Evolutionary conservation across 2,888 invertebrate genomes (phyloP).

Genomic region (Dastarcus helophoroides): DNA sequence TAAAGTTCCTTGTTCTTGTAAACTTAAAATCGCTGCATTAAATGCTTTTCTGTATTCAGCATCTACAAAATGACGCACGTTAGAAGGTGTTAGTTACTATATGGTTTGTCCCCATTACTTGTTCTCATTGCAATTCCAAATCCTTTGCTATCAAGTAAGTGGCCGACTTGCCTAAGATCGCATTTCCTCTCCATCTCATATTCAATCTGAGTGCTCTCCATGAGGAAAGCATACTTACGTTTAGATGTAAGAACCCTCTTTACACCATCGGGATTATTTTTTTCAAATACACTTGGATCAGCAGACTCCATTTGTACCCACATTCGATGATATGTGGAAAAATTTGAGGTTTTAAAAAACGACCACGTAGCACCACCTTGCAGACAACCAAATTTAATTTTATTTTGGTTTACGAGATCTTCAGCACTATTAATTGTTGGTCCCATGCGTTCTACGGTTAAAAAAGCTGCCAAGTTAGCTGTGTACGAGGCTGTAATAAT

Average conservation of each 20-base stretch:
- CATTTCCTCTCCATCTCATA: constrained; percentile 81
- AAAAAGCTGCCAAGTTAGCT: constrained; percentile 86
- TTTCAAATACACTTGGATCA: constrained; percentile 71
- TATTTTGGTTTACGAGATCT: constrained; percentile 85
- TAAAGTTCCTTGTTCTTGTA: constrained; percentile 81
- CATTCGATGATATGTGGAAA: constrained; percentile 82
- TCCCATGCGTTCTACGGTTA: constrained; percentile 82
- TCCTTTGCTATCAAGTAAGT: constrained; percentile 75
- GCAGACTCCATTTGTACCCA: constrained; percentile 84
- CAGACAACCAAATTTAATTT: constrained; percentile 93
- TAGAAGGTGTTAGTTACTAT: too few species aligned
- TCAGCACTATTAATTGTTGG: constrained; percentile 84
- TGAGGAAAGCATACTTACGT: constrained; percentile 81
- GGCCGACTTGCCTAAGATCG: constrained; percentile 69
- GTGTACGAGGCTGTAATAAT: constrained; percentile 91
- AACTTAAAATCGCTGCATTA: constrained; percentile 75
- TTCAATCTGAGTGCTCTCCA: constrained; percentile 93
- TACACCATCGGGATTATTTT: constrained; percentile 75
- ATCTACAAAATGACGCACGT: constrained; percentile 46
- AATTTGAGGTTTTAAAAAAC: constrained; percentile 86
- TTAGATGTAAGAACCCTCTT: constrained; percentile 70
- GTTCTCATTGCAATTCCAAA: constrained; percentile 88
- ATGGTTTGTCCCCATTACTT: constrained; percentile 59
- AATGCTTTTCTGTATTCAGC: constrained; percentile 68
- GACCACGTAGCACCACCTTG: constrained; percentile 76